Percentiles rank a stretch among this genome's conserved stretches.
These are phyloP conservation scores for Ochropacha duplaris DNA, from an alignment of 2,888 invertebrate genomes.

Conservation along the genomic window DNA sequence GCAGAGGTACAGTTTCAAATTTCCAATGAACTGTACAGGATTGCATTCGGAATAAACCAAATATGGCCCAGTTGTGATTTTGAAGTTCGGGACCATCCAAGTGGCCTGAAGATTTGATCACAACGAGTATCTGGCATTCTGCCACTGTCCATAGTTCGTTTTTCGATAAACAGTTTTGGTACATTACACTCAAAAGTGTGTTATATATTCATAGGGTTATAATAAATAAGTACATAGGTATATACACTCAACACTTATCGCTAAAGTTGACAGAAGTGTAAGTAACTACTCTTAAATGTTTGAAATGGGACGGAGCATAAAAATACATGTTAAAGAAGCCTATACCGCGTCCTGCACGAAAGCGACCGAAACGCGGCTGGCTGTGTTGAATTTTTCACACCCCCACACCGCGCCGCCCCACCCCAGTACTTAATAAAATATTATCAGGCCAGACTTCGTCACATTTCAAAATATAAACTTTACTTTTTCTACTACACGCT, in stretches of 20 bases:
- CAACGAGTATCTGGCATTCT: too few relatives aligned
- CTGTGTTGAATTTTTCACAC: slow-evolving; percentile 68
- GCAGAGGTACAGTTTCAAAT: background rate
- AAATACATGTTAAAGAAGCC: slow-evolving; percentile 58
- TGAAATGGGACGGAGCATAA: slow-evolving; percentile 42
- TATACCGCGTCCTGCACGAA: slow-evolving; percentile 48
- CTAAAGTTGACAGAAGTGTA: slow-evolving; percentile 15
- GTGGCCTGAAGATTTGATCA: too few relatives aligned
- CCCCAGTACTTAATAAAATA: slow-evolving; percentile 69
- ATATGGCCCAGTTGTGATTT: too few relatives aligned
- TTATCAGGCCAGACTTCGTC: slow-evolving; percentile 65
- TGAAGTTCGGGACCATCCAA: too few relatives aligned
- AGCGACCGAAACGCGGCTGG: slow-evolving; percentile 45
- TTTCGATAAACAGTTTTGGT: too few relatives aligned
- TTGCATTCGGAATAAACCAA: background rate
- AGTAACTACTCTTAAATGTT: slow-evolving; percentile 35
- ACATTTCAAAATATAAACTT: slow-evolving; percentile 56
- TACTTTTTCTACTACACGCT: slow-evolving; percentile 19
- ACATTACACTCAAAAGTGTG: too few relatives aligned
- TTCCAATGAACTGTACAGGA: background rate
- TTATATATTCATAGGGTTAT: background rate
- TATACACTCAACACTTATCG: background rate
- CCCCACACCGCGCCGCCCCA: slow-evolving; percentile 33
- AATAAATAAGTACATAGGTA: background rate
- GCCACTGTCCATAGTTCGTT: too few relatives aligned